phyloP scores from a whole-genome alignment of 2,113 vertebrate genomes.

The Hippopotamus amphibius region DNA sequence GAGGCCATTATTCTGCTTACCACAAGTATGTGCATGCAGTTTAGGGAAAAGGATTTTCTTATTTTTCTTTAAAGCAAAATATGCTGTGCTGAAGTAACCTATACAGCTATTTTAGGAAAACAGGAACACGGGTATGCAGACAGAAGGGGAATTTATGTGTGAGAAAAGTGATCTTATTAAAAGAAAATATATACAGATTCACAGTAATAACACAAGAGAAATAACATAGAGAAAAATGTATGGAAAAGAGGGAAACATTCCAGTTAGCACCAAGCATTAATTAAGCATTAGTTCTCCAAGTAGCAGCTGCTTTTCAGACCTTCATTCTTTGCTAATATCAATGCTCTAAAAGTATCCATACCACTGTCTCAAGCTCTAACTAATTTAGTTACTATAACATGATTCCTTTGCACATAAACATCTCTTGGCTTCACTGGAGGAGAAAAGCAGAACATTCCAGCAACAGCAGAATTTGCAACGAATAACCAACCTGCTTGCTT shows the following conservation, averaged over 20 bases:
- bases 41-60: not conserved
- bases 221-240: not conserved
- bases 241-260: not conserved
- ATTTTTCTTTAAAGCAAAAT: constrained; percentile 28
- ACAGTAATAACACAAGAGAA: constrained; percentile 22
- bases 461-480: not conserved
- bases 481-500: not conserved
- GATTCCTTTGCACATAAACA: not conserved
- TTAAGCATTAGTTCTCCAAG: constrained; percentile 6
- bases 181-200: not conserved
- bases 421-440: not conserved
- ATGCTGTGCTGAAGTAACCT: not conserved
- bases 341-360: not conserved
- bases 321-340: constrained; percentile 3
- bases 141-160: not conserved
- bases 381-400: not conserved
- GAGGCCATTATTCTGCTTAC: not conserved
- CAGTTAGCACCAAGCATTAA: constrained; percentile 32
- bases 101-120: constrained; percentile 29
- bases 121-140: not conserved
- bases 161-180: constrained; percentile 11
- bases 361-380: not conserved
- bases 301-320: not conserved
- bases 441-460: not conserved
- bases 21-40: not conserved